Evolutionary conservation across 2,113 vertebrate species (phyloP).

Genomic region (Bos taurus): ARS-UCD2.0 NC_037338.1:54042001-54042500

Average conservation of each 20-base stretch:
- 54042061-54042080: slow-evolving; percentile 88
- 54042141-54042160: slow-evolving; percentile 87
- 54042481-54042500: slow-evolving; percentile 95
- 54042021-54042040: slow-evolving; percentile 86
- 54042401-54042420: slow-evolving; percentile 85
- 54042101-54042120: slow-evolving; percentile 94
- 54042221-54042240: slow-evolving; percentile 85
- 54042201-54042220: slow-evolving; percentile 90
- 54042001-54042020: slow-evolving; percentile 88
- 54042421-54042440: slow-evolving; percentile 90
- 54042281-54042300: slow-evolving; percentile 87
- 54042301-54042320: slow-evolving; percentile 90
- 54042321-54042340: slow-evolving; percentile 92
- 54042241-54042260: slow-evolving; percentile 86
- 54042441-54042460: slow-evolving; percentile 86
- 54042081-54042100: slow-evolving; percentile 89
- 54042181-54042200: slow-evolving; percentile 88
- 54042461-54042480: slow-evolving; percentile 90
- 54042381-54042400: slow-evolving; percentile 85
- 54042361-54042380: slow-evolving; percentile 89
- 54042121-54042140: slow-evolving; percentile 85
- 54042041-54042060: slow-evolving; percentile 87
- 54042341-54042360: slow-evolving; percentile 95
- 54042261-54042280: slow-evolving; percentile 88
- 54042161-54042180: slow-evolving; percentile 93